Evolutionary conservation across 2,888 invertebrate genomes (phyloP), one percentile per base, ranked within the genome.

Genomic region (Charanyca ferruginea): DNA sequence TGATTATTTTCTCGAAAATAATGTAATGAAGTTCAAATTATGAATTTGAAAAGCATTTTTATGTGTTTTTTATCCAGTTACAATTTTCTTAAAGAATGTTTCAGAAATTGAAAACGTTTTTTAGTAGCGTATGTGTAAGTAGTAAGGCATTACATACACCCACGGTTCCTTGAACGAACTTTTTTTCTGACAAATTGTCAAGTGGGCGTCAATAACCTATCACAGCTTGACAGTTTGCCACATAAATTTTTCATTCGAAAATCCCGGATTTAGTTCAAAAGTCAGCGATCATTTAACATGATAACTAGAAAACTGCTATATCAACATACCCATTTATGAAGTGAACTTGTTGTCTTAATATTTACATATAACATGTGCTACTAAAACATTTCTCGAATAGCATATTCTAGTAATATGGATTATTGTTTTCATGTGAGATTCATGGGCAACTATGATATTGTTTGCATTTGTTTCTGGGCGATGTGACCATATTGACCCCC

Each of bases 1-100:
- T 81, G 68, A 64, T 81, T 81, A 81, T 81, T 81, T 81, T 77
- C 67, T 53, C 66, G 62, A 77, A 81, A 81, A 81, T 81, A 81
- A 83, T 83, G 18, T 70, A 51, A 75, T 83, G 83, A 81, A 81
- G 53, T 81, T 81, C 83, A 68, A 60, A 61, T 51, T 13, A 66
- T 73, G 54, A 73, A 79, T 73, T 65, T 58, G 52, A 48, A 52
- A 53, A 60, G 65, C 68, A 57, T 79, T 64, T 66, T 52, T 57
- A 55, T 66, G 60, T 64, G 63, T 38, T 66, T 65, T 65, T 57
- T 59, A 59, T 51, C 32, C 60, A 41, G 49, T 54, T 49, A 44
- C 9, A 61, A 45, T 63, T 61, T 49, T 54, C n/a, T 49, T 61
- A 22, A 47, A 32, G 45, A 58, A 53, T 72, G 22, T 32, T 49